Base-by-base conservation (phyloP, 2,888 invertebrate species). In the Chaetogeoica ovagalla region DNA sequence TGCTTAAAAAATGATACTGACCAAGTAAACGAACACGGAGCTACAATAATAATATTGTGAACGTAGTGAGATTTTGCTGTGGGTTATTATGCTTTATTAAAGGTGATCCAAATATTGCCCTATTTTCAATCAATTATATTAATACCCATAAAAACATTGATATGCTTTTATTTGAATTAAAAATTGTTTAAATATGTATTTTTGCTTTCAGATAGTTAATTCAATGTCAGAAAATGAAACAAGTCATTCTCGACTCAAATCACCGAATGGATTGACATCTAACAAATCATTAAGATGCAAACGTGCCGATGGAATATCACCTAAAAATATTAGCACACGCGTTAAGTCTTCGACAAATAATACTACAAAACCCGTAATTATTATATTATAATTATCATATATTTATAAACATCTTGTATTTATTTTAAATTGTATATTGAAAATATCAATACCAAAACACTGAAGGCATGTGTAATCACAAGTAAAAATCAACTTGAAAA, bases 151-250 rank as follows among this genome's bases (percentile, higher is more conserved):
- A 30, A 30, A 30, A 30, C 30, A 30, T 30, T 30, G 4, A 30
- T 2, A 30, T 4, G 30, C 30, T 30, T 30, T 30, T 30, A 4
- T 30, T 30, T 4, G 30, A 30, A 30, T 30, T 30, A 30, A 30
- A 30, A 30, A 30, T 30, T 30, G 30, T 30, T 48, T 48, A 48
- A 48, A 48, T 48, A 15, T 15, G 1, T 62, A 6, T 48, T 74
- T 65, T 63, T 63, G 0, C n/a, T 65, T 68, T 23, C 55, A 77
- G 77, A 63, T 77, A 55, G 17, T 52, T 62, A 60, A 69, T 23
- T 17, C 48, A 62, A 8, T 48, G n/a, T 39, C 37, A 69, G 17
- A 52, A 62, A 55, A 13, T 0, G 17, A n/a, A 62, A 37, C 5
- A 17, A 77, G 39, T 43, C n/a, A 6, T 17, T 37, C 21, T 77